Conservation (phyloP, 2,888 invertebrate genomes). For the Tetanocera ferruginea region DNA sequence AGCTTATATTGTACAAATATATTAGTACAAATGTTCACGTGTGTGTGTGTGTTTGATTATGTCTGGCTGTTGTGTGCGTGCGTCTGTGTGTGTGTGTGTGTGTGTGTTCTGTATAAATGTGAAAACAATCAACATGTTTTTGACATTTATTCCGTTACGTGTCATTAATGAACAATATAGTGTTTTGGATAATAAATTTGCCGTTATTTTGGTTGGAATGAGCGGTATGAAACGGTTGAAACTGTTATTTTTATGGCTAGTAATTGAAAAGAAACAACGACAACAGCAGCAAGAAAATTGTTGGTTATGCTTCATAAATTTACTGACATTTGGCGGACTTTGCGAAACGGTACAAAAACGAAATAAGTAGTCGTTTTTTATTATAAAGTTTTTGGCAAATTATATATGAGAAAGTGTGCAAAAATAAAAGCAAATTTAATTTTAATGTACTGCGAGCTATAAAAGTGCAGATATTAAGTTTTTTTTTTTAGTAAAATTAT, state of each 20-base stretch:
- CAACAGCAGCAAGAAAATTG: no score
- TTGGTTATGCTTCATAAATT: no score
- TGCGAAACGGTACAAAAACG: no score
- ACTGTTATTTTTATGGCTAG: neutral
- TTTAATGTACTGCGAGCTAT: no score
- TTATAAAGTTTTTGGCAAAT: no score
- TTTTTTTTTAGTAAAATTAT: no score
- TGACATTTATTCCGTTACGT: constrained; percentile 52
- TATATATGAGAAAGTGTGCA: no score
- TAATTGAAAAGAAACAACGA: no score
- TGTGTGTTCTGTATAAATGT: constrained; percentile 29
- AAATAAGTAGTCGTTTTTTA: no score
- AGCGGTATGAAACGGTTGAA: neutral
- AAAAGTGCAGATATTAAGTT: no score
- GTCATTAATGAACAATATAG: constrained; percentile 48
- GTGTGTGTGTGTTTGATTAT: neutral
- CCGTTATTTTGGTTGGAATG: neutral
- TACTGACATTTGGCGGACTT: no score
- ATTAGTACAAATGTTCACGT: neutral
- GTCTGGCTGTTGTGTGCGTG: neutral
- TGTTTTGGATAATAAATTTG: constrained; percentile 31
- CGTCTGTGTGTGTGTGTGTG: neutral
- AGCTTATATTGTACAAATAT: neutral
- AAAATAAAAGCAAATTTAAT: no score
- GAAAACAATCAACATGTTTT: constrained; percentile 49